Percentiles rank a stretch among this genome's conserved stretches.
Conservation (phyloP, 2,888 invertebrate species). For the Acronicta leporina region DNA sequence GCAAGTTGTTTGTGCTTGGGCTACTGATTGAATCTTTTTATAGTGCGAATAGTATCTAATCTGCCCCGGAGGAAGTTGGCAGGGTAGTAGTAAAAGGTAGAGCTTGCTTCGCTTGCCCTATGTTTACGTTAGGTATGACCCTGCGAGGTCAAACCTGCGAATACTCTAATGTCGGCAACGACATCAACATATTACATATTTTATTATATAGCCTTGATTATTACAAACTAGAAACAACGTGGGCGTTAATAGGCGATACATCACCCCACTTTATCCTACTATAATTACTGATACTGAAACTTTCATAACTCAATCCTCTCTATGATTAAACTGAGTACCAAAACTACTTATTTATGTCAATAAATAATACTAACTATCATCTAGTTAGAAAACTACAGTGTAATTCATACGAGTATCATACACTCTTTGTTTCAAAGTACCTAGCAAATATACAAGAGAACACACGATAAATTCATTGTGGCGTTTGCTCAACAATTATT, state of each 20-base stretch:
- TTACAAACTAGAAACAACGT: conserved; percentile 8
- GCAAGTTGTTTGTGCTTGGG: too few relatives aligned
- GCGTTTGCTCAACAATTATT: neutral
- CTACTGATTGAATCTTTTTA: too few relatives aligned
- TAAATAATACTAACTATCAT: conserved; percentile 27
- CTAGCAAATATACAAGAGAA: neutral
- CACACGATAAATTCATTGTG: neutral
- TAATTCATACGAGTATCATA: neutral
- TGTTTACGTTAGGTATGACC: too few relatives aligned
- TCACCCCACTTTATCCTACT: conserved; percentile 13
- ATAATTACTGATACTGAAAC: conserved; percentile 40
- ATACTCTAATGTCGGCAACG: too few relatives aligned
- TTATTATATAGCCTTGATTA: neutral
- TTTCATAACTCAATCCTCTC: conserved; percentile 34
- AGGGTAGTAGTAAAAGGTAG: too few relatives aligned
- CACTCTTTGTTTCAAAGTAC: neutral
- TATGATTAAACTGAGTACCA: conserved; percentile 10
- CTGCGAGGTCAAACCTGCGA: too few relatives aligned
- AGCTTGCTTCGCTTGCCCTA: too few relatives aligned
- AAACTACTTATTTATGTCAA: conserved; percentile 39
- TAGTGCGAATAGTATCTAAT: too few relatives aligned
- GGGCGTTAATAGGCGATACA: conserved; percentile 20
- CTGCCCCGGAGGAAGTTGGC: too few relatives aligned
- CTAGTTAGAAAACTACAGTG: conserved; percentile 29
- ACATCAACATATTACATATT: too few relatives aligned